These are phyloP conservation scores for Siderastrea radians DNA, from an alignment of 92 coral and sea anemone species.

Conservation along the genomic window DNA sequence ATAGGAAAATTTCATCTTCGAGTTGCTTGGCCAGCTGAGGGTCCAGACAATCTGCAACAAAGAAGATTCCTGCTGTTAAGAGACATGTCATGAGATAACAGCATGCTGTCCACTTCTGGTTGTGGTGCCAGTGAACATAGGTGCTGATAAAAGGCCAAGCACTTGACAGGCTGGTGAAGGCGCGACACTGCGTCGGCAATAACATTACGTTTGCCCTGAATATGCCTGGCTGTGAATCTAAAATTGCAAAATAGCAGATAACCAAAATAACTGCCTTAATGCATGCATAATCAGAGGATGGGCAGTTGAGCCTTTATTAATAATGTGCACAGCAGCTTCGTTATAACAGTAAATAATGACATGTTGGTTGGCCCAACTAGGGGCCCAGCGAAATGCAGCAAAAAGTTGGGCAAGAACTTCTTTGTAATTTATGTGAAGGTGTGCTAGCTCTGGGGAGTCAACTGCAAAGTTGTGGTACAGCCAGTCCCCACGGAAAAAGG, in stretches of 20 bases:
- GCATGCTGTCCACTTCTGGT: not conserved
- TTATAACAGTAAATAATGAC: not conserved
- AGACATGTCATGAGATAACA: not conserved
- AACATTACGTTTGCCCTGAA: not conserved
- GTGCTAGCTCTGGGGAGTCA: no score
- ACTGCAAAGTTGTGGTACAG: no score
- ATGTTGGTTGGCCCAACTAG: not conserved
- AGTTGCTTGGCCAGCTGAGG: not conserved
- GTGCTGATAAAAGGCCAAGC: not conserved
- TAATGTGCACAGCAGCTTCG: not conserved
- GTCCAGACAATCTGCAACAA: slow-evolving; percentile 5
- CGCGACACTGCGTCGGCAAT: slow-evolving; percentile 13
- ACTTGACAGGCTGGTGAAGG: slow-evolving; percentile 6
- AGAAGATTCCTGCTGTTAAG: not conserved
- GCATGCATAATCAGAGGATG: not conserved
- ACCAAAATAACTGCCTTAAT: slow-evolving; percentile 16
- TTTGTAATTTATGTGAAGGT: not conserved
- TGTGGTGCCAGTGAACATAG: not conserved
- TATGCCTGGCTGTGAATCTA: not conserved
- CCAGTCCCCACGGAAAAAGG: no score
- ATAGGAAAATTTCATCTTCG: slow-evolving; percentile 1
- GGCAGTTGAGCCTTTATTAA: slow-evolving; percentile 22
- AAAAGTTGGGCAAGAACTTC: not conserved
- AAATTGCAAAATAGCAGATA: slow-evolving; percentile 10
- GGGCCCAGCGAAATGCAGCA: slow-evolving; percentile 10